Evolutionary conservation across 2,113 vertebrate species (phyloP).

Genomic region (Cyanistes caeruleus): DNA sequence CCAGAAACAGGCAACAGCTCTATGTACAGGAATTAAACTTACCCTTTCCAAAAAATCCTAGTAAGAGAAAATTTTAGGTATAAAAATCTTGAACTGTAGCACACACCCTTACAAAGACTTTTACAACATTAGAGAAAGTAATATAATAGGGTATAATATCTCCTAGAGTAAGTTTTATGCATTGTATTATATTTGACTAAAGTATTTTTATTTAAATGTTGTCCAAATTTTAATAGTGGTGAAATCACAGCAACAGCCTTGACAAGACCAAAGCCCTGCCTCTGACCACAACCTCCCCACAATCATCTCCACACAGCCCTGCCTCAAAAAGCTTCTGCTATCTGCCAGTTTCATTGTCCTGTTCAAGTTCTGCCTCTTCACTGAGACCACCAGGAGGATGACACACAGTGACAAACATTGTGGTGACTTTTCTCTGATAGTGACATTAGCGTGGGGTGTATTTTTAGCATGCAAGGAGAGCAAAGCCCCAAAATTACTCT

Average conservation of each 20-base stretch:
- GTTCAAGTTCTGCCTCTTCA: not conserved
- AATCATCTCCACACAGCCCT: not conserved
- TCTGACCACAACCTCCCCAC: not conserved
- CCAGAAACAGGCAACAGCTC: not conserved
- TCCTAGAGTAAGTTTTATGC: not conserved
- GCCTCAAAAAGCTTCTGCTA: not conserved
- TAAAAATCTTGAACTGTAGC: not conserved
- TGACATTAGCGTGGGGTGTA: not conserved
- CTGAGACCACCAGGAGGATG: not conserved
- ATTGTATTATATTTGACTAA: not conserved
- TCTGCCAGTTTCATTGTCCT: not conserved
- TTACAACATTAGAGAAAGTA: not conserved
- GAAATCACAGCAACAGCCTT: not conserved
- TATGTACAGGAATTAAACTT: not conserved
- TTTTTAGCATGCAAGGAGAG: not conserved
- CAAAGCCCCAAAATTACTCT: not conserved
- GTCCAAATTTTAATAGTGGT: not conserved
- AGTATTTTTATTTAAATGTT: not conserved
- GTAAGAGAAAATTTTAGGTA: not conserved
- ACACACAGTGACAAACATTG: not conserved
- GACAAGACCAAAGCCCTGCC: not conserved
- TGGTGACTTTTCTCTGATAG: not conserved
- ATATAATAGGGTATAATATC: not conserved
- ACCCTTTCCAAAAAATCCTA: not conserved
- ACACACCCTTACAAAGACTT: not conserved